A percentile compares a stretch with the other conserved stretches of the same genome.
These are phyloP conservation scores for Epinephelus malabaricus DNA, from an alignment of 2,797 vertebrate species.

Conservation along the genomic window DNA sequence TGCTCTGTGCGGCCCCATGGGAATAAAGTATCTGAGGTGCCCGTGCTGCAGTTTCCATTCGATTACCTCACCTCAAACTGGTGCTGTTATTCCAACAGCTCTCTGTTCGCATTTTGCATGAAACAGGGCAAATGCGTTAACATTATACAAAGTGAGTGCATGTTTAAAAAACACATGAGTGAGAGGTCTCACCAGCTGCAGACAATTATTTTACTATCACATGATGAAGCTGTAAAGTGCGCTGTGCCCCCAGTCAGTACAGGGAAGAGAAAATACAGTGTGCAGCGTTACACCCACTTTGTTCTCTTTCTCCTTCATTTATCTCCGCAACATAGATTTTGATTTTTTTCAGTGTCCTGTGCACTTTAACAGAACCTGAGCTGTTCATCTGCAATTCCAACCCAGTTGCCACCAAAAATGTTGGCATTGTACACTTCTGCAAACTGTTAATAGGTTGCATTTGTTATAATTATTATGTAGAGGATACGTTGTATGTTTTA, in stretches of 20 bases:
- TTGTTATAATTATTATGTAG: too few species aligned
- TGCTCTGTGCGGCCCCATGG: constrained; percentile 46
- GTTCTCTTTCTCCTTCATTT: constrained; percentile 66
- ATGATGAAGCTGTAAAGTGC: constrained; percentile 43
- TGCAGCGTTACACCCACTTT: constrained; percentile 55
- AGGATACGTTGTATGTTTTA: too few species aligned
- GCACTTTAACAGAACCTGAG: constrained; percentile 45
- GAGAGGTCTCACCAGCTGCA: constrained; percentile 62
- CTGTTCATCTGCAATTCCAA: constrained; percentile 44
- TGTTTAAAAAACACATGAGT: constrained; percentile 51
- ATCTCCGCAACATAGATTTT: constrained; percentile 61
- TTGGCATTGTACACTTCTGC: too few species aligned
- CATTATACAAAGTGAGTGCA: constrained; percentile 48
- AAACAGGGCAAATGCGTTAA: constrained; percentile 70
- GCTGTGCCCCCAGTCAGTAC: not conserved
- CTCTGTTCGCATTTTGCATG: constrained; percentile 41
- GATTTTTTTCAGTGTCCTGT: constrained; percentile 62
- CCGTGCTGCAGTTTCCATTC: constrained; percentile 65
- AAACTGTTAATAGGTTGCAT: too few species aligned
- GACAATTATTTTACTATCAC: constrained; percentile 66
- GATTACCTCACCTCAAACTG: constrained; percentile 69
- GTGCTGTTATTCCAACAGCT: constrained; percentile 47
- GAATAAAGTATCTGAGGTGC: constrained; percentile 67
- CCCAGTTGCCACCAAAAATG: too few species aligned
- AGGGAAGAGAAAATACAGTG: constrained; percentile 27